Evolutionary conservation across 2,797 vertebrate genomes (phyloP).

Genomic region (Discoglossus pictus): DNA sequence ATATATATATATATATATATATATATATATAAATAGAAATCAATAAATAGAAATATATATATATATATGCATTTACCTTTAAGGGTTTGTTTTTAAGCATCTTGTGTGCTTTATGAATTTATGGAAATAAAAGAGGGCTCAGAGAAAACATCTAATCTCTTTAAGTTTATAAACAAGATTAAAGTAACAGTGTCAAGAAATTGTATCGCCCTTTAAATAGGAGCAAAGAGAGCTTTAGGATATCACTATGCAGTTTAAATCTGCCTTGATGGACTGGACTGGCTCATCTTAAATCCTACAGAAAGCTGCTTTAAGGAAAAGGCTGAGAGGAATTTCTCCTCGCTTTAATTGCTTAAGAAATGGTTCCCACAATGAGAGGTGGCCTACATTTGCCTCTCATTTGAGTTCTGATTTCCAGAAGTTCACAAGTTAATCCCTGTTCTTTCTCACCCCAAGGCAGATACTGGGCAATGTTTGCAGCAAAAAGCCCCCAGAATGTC

Average conservation of each 20-base stretch:
- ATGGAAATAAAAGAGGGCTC: conserved; percentile 38
- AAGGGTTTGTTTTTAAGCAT: too few relatives aligned
- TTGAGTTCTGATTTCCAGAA: conserved; percentile 92
- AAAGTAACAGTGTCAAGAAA: conserved; percentile 71
- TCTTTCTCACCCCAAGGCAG: conserved; percentile 77
- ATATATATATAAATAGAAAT: too few relatives aligned
- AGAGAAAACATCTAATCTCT: conserved; percentile 65
- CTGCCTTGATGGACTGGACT: conserved; percentile 80
- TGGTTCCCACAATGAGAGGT: conserved; percentile 89
- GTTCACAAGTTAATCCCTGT: conserved; percentile 96
- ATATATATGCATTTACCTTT: too few relatives aligned
- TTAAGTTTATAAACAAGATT: conserved; percentile 75
- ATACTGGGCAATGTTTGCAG: conserved; percentile 65
- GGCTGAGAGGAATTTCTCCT: conserved; percentile 89
- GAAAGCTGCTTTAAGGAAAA: conserved; percentile 88
- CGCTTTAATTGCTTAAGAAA: conserved; percentile 96
- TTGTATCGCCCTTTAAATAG: conserved; percentile 70
- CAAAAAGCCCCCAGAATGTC: conserved; percentile 36
- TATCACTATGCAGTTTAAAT: conserved; percentile 78
- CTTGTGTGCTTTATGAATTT: conserved; percentile 62
- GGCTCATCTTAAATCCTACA: conserved; percentile 79
- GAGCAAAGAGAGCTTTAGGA: conserved; percentile 70
- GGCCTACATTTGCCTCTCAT: conserved; percentile 89
- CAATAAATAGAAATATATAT: too few relatives aligned
- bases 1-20: too few relatives aligned